Evolutionary conservation across 92 coral and sea anemone genomes (phyloP).

Genomic region (Micromussa lordhowensis): DNA sequence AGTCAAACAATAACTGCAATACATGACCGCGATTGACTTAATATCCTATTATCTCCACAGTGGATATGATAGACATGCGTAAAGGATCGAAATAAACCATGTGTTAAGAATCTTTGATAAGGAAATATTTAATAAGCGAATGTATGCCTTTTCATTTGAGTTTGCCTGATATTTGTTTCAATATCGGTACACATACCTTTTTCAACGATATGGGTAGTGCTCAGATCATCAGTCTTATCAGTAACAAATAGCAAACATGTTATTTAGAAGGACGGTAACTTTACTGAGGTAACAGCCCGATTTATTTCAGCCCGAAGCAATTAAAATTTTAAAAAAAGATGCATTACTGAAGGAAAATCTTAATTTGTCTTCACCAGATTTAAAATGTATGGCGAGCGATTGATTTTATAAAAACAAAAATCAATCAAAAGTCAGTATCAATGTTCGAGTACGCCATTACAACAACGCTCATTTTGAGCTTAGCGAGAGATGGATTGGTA

Average conservation of each 20-base stretch:
- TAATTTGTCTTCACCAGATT: background rate
- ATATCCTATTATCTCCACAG: background rate
- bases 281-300: background rate
- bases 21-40: background rate
- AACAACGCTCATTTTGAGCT: background rate
- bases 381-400: conserved; percentile 8
- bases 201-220: background rate
- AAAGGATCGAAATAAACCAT: background rate
- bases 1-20: background rate
- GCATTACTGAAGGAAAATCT: background rate
- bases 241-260: background rate
- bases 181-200: background rate
- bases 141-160: background rate
- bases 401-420: conserved; percentile 16
- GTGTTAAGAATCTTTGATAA: background rate
- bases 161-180: background rate
- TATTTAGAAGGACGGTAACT: background rate
- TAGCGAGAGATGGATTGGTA: background rate
- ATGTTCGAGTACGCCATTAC: background rate
- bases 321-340: background rate
- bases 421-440: background rate
- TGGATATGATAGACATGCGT: background rate
- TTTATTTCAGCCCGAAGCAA: background rate
- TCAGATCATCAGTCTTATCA: background rate
- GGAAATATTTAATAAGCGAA: background rate